Conservation (phyloP, 2,888 invertebrate species). For the Philhelius pedissequus region DNA sequence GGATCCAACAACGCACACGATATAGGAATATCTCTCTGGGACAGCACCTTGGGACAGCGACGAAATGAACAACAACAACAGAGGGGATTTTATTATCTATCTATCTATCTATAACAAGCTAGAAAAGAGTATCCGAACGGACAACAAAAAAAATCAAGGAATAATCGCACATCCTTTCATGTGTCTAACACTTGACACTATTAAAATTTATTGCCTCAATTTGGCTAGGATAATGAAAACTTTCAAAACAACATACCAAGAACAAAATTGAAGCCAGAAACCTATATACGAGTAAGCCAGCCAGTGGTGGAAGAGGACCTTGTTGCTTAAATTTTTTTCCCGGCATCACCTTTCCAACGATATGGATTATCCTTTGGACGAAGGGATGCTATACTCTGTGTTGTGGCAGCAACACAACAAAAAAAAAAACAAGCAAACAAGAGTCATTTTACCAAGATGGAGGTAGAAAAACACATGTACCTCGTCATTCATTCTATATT, state of each 20-base stretch:
- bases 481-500: conserved; percentile 64
- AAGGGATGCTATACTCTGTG: not conserved
- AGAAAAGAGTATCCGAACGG: not conserved
- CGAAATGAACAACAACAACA: conserved; percentile 35
- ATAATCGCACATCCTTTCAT: conserved; percentile 66
- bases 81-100: not conserved
- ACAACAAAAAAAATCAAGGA: conserved; percentile 18
- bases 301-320: conserved; percentile 10
- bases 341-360: not conserved
- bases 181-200: conserved; percentile 68
- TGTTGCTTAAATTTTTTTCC: conserved; percentile 34
- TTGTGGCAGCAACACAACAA: not conserved
- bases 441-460: conserved; percentile 34
- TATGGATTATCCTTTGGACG: conserved; percentile 21
- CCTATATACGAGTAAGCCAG: not conserved
- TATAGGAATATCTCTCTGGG: not conserved
- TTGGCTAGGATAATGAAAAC: conserved; percentile 66
- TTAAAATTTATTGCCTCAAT: conserved; percentile 68
- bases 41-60: conserved; percentile 18
- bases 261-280: not conserved
- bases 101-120: not conserved
- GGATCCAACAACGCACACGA: conserved; percentile 5
- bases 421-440: conserved; percentile 25
- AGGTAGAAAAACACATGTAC: conserved; percentile 36
- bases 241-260: conserved; percentile 57